Evolutionary conservation across 2,888 invertebrate species (phyloP).

Genomic region (Apamea monoglypha): DNA sequence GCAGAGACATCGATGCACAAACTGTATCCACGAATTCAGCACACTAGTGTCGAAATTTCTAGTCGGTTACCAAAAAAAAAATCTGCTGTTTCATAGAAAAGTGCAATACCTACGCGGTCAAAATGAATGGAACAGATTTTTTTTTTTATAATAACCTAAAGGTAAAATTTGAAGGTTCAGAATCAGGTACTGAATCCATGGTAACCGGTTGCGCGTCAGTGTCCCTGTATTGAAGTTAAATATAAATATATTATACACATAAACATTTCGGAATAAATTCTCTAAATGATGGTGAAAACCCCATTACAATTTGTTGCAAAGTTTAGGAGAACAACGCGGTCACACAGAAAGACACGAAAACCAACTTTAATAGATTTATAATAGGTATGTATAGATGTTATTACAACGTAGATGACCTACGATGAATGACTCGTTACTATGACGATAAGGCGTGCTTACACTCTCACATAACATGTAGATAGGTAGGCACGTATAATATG

Average conservation of each 20-base stretch:
- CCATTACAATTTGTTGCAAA: background rate
- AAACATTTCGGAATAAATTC: background rate
- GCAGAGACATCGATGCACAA: too few relatives aligned
- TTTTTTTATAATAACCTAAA: background rate
- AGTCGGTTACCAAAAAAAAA: background rate
- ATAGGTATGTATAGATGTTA: background rate
- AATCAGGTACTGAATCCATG: background rate
- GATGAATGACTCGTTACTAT: conserved; percentile 2
- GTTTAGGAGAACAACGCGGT: background rate
- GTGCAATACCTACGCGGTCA: background rate
- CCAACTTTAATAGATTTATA: background rate
- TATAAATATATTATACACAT: background rate
- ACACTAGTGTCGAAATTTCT: background rate
- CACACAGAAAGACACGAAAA: background rate
- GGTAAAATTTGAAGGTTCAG: background rate
- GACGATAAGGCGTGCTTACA: conserved; percentile 28
- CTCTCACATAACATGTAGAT: conserved; percentile 11
- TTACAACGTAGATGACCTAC: conserved; percentile 32
- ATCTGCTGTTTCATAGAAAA: background rate
- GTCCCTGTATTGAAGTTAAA: background rate
- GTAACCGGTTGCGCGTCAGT: background rate
- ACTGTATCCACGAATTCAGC: background rate
- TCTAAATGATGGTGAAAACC: background rate
- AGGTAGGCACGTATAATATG: background rate
- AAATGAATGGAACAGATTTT: background rate